Percentiles rank a stretch among this genome's conserved stretches.
These are phyloP conservation scores for Dasypogon diadema DNA, from an alignment of 2,888 invertebrate genomes.

Conservation along the genomic window DNA sequence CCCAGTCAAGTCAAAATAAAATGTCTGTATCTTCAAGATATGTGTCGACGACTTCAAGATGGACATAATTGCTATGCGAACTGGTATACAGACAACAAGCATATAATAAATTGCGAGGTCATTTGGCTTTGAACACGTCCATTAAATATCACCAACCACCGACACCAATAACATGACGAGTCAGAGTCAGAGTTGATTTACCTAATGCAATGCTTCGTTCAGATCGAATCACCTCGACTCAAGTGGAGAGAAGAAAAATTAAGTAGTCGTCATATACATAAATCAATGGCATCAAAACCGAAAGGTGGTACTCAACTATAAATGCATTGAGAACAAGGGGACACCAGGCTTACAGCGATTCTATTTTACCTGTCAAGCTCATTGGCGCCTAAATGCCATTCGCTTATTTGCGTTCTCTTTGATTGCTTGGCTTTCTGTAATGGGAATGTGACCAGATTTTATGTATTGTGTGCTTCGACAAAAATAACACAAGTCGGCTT, in stretches of 20 bases:
- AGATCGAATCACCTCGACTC: not conserved
- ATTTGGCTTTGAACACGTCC: too few species aligned
- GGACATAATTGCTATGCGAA: too few species aligned
- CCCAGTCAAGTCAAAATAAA: too few species aligned
- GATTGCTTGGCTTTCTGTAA: not conserved
- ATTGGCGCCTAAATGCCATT: conserved; percentile 27
- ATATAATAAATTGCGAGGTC: too few species aligned
- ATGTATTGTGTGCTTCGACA: conserved; percentile 22
- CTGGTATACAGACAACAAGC: too few species aligned
- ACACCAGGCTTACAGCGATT: not conserved
- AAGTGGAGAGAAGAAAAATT: not conserved
- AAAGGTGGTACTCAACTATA: not conserved
- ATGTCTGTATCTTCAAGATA: too few species aligned
- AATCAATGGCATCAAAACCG: not conserved
- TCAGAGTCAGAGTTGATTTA: too few species aligned
- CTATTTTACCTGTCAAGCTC: conserved; percentile 23
- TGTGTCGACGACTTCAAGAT: too few species aligned
- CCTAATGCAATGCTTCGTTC: too few species aligned
- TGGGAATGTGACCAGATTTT: not conserved
- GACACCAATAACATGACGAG: too few species aligned
- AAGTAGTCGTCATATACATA: not conserved
- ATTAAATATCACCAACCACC: too few species aligned
- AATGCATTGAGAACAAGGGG: conserved; percentile 15
- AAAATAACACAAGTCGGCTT: conserved; percentile 25
- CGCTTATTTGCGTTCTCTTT: not conserved